Evolutionary conservation across 2,888 invertebrate genomes (phyloP), one percentile per base, ranked within the genome.

Genomic region (Cactoblastis cactorum): DNA sequence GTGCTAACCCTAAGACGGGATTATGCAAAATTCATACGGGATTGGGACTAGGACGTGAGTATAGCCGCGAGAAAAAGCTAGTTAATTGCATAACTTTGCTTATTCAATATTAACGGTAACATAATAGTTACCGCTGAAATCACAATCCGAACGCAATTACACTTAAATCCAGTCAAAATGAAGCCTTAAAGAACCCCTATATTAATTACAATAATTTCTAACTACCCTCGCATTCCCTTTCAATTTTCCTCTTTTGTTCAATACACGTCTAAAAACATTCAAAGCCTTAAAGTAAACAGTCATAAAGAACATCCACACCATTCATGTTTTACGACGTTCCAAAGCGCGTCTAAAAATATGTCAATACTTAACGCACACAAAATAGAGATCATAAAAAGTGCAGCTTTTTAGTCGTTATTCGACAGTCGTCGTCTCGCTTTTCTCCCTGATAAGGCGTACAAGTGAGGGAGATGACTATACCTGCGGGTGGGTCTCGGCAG

Each of bases 401-500:
- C 37, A 17, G 18, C 18, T 17, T 38, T 38, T 18, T 38, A 18
- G 4, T 22, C 22, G 6, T 22, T n/a, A 19, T 22, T 43, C 15
- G 24, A 28, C 28, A 14, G 9, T 1, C 15, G 6, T 28, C 3
- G 49, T 67, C 70, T 58, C 60, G 62, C 52, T 69, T 58, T 52
- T 4, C 18, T 19, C 5, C 11, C 0, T 14, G 6, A 0, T 3
- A 3, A 11, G 41, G 3, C 41, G 38, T 54, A 52, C 2, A 68
- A 55, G 68, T 59, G 65, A 81, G 61, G 50, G 79, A 68, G 77
- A 73, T 32, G 53, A 54, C 6, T 59, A 57, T 80, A 91, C 92
- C 80, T 91, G 92, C 50, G 87, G 86, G 69, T 91, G 91, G 49
- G 83, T 59, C 69, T 90, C 87, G 63, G 87, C 68, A 62, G 80